A percentile compares a stretch with the other conserved stretches of the same genome.
Conservation (phyloP, 2,113 vertebrate genomes). For the Vulpes lagopus region DNA sequence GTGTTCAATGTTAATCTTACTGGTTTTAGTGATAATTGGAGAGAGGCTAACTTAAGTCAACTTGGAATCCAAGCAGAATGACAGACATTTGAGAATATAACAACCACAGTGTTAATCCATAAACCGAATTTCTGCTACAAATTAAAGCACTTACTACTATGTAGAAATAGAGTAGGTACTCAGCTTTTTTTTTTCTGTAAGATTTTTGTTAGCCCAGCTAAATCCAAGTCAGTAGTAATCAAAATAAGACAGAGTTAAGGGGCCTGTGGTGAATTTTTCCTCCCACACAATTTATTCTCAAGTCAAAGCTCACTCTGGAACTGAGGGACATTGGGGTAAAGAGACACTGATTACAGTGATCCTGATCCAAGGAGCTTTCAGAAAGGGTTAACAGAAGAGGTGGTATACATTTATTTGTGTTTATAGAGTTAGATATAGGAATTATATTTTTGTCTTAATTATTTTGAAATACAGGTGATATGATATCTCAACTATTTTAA, state of each 20-base stretch:
- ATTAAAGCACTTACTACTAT: not conserved
- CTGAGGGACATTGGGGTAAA: not conserved
- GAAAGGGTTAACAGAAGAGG: not conserved
- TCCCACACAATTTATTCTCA: not conserved
- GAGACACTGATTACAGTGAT: not conserved
- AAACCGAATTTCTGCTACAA: not conserved
- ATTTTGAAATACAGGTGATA: slow-evolving; percentile 2
- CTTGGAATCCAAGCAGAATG: not conserved
- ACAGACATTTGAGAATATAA: not conserved
- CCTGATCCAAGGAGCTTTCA: not conserved
- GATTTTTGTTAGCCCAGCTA: not conserved
- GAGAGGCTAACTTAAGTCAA: not conserved
- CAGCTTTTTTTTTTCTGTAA: not conserved
- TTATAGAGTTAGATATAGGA: not conserved
- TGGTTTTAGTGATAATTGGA: not conserved
- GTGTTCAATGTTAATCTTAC: not conserved
- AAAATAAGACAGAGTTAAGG: not conserved
- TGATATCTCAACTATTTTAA: not conserved
- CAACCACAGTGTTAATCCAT: not conserved
- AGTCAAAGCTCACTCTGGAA: not conserved
- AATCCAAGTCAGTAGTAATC: not conserved
- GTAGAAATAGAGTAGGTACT: not conserved
- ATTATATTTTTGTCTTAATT: not conserved
- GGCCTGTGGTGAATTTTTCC: not conserved
- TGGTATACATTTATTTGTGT: not conserved